Conservation (phyloP, 2,797 vertebrate species). For the Pseudomugil gertrudae region DNA sequence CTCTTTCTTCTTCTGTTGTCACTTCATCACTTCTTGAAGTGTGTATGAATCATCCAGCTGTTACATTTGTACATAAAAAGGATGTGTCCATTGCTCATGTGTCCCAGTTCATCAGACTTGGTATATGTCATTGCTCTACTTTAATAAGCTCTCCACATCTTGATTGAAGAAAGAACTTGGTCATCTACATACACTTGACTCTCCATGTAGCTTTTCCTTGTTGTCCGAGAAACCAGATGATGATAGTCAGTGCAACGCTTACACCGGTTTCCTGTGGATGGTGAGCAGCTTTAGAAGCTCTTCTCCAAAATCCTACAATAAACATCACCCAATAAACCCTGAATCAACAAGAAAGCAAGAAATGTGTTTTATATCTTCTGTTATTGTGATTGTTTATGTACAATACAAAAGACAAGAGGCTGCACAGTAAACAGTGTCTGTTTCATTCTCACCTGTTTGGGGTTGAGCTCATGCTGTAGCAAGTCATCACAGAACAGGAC, state of each 20-base stretch:
- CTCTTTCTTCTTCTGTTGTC: neutral
- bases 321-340: neutral
- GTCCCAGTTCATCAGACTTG: neutral
- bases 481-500: neutral
- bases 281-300: neutral
- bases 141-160: neutral
- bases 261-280: neutral
- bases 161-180: neutral
- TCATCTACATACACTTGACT: neutral
- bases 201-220: neutral
- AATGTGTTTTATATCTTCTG: neutral
- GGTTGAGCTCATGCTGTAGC: neutral
- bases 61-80: neutral
- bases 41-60: neutral
- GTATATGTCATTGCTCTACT: neutral
- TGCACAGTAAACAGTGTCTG: neutral
- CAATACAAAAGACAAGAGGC: neutral
- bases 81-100: neutral
- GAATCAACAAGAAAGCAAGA: neutral
- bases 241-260: neutral
- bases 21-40: neutral
- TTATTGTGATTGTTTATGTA: neutral
- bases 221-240: neutral
- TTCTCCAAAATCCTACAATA: neutral
- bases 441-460: conserved; percentile 14